These are phyloP conservation scores for Cydia fagiglandana DNA, from an alignment of 1,140 invertebrate species.

Conservation along the genomic window DNA sequence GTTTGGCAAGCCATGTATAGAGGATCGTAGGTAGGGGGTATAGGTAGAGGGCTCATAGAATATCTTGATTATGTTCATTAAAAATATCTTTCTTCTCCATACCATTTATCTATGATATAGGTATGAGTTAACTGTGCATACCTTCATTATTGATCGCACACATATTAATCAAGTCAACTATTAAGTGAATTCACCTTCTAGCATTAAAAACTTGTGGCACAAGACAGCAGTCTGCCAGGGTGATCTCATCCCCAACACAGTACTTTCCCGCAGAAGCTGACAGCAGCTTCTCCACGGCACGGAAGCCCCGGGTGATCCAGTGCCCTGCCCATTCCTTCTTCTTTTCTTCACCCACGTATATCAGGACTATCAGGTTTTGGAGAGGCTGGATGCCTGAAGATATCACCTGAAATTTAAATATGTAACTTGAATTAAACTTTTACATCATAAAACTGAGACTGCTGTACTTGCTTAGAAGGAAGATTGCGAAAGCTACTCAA, in stretches of 20 bases:
- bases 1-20: no score
- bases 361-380: conserved; percentile 94
- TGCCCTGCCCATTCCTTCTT: conserved; percentile 95
- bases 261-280: conserved; percentile 93
- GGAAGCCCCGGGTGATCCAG: conserved; percentile 94
- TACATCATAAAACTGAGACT: neutral
- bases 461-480: no score
- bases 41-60: no score
- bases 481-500: no score
- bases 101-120: no score
- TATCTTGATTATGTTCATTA: no score
- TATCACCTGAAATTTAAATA: conserved; percentile 86
- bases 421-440: no score
- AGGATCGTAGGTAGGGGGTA: no score
- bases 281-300: conserved; percentile 93
- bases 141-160: no score
- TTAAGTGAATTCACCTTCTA: conserved; percentile 81
- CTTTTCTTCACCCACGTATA: conserved; percentile 91
- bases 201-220: conserved; percentile 97
- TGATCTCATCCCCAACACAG: conserved; percentile 95
- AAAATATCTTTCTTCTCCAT: no score
- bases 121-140: no score
- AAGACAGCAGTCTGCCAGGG: conserved; percentile 96
- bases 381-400: conserved; percentile 96
- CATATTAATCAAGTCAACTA: no score